These are phyloP conservation scores for Cheilosia grossa DNA, from an alignment of 2,888 invertebrate species.

Conservation along the genomic window DNA sequence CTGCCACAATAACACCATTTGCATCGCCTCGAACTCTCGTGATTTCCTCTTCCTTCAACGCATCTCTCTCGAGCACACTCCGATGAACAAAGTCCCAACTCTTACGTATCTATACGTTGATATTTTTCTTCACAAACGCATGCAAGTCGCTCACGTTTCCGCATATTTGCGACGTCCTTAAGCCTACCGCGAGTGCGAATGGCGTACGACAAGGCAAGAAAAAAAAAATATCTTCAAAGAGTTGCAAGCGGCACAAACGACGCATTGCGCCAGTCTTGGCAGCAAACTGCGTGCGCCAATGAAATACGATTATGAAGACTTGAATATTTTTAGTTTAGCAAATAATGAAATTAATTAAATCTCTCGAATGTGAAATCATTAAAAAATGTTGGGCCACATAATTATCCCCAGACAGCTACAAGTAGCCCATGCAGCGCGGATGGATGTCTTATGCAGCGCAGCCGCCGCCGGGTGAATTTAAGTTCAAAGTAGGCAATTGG, in stretches of 20 bases:
- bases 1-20: neutral
- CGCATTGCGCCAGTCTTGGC: neutral
- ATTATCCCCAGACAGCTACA: slow-evolving; percentile 8
- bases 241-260: neutral
- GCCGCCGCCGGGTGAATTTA: slow-evolving; percentile 7
- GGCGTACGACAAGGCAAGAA: neutral
- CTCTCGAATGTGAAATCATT: slow-evolving; percentile 36
- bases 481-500: slow-evolving; percentile 21
- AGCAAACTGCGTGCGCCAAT: neutral
- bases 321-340: slow-evolving; percentile 18
- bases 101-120: neutral
- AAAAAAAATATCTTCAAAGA: slow-evolving; percentile 8
- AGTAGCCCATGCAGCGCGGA: neutral
- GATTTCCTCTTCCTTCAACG: neutral
- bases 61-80: neutral
- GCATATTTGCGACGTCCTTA: slow-evolving; percentile 28
- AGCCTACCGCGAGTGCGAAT: neutral
- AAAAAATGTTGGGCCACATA: slow-evolving; percentile 24
- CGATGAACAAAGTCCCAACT: slow-evolving; percentile 7
- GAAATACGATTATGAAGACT: slow-evolving; percentile 28
- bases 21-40: neutral
- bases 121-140: slow-evolving; percentile 14
- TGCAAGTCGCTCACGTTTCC: slow-evolving; percentile 25
- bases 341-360: slow-evolving; percentile 45
- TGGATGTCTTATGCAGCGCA: too few species aligned